Evolutionary conservation across 2,113 vertebrate genomes (phyloP), one percentile per base, ranked within the genome.

Genomic region (Saccopteryx bilineata): DNA sequence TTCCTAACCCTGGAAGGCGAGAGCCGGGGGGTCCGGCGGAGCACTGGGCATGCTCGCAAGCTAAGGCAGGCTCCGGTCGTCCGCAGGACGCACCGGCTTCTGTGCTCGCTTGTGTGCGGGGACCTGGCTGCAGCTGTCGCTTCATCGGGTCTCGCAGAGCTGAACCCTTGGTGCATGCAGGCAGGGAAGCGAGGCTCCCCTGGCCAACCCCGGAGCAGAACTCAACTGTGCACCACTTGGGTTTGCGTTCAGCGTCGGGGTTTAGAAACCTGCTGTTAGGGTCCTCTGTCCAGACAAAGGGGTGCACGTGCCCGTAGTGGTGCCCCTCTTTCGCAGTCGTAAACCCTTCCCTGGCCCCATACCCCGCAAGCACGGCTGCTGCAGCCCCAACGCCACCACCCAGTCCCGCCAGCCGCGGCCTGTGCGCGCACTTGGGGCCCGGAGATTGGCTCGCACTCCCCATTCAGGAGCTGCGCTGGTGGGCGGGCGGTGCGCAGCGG

Each of bases 371-470:
- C 50, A 5, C 72, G 24, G 75, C 87, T 74, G 90, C 89, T 72
- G 85, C 87, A 85, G 66, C 72, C 86, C 89, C 79, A 56, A 60
- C 58, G 92, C 87, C 97, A 81, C 81, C 90, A 96, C 95, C 90
- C 86, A 95, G 85, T 92, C 84, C 84, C 39, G 9, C 91, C 86
- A 56, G 71, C 87, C 66, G 11, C 72, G 91, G 91, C 92, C 92
- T 91, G 65, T 50, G 94, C 31, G 95, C 96, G 96, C 94, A n/a
- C 95, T 39, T 78, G 39, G 95, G 96, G 93, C 83, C 74, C 46
- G 28, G 96, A 96, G 96, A 97, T 97, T 97, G 98, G 97, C 90
- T 97, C 91, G 17, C 76, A 60, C 94, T 85, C 92, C 96, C 54
- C 88, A 74, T 90, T 68, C 93, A 87, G 93, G 95, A 93, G 91